phyloP scores from a whole-genome alignment of 1,140 invertebrate genomes.

The Arctopsyche grandis region DNA sequence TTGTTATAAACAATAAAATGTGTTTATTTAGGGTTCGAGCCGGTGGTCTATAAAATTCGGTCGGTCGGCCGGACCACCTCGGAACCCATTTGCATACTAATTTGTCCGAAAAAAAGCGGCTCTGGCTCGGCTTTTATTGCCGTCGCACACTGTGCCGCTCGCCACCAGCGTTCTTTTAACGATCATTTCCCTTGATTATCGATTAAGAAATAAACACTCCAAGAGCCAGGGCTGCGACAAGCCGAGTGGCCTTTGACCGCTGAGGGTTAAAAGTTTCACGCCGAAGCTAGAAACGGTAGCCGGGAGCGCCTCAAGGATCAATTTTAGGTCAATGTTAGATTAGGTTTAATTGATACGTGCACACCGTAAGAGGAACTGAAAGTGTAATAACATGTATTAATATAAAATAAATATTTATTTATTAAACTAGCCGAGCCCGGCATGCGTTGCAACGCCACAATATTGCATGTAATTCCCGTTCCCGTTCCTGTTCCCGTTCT shows the following conservation, averaged over 20 bases:
- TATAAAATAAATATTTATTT: no score
- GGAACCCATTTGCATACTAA: conserved; percentile 55
- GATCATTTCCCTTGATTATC: conserved; percentile 45
- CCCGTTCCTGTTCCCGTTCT: no score
- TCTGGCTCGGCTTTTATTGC: conserved; percentile 40
- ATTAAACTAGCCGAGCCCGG: no score
- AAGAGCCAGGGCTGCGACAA: conserved; percentile 17
- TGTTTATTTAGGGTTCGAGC: conserved; percentile 43
- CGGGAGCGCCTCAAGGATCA: no score
- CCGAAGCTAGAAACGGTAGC: no score
- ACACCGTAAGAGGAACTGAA: no score
- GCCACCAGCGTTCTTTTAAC: conserved; percentile 34
- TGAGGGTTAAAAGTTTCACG: background rate
- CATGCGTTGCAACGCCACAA: no score
- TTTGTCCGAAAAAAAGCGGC: conserved; percentile 54
- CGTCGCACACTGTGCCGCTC: background rate
- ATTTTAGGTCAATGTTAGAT: no score
- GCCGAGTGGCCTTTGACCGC: background rate
- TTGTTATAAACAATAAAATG: conserved; percentile 44
- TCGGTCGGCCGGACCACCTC: conserved; percentile 49
- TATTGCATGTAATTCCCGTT: no score
- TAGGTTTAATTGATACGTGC: no score
- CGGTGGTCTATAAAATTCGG: conserved; percentile 52
- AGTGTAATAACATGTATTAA: no score
- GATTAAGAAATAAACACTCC: conserved; percentile 44